phyloP scores from a whole-genome alignment of 2,797 vertebrate genomes.

The Scarus forsteni region DNA sequence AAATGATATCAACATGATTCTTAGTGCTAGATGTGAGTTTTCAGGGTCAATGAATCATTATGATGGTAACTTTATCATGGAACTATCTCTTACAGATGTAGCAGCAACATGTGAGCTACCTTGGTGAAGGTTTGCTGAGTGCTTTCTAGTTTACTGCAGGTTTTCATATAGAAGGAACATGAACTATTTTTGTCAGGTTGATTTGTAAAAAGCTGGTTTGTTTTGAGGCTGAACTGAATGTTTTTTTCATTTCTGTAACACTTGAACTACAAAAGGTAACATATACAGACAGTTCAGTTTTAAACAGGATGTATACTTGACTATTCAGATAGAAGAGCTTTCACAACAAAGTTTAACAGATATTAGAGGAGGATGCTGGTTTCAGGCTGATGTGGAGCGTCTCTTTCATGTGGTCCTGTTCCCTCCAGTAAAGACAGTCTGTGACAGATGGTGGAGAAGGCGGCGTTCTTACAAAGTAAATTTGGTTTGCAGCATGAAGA shows the following conservation, averaged over 20 bases:
- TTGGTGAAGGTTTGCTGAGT: no score
- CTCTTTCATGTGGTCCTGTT: constrained; percentile 2
- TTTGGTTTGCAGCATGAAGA: not conserved
- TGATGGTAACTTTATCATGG: no score
- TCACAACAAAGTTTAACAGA: not conserved
- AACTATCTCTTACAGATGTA: no score
- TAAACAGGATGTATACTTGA: not conserved
- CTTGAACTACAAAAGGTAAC: not conserved
- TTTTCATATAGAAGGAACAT: no score
- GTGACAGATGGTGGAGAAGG: not conserved
- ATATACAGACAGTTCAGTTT: not conserved
- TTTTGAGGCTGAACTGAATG: no score
- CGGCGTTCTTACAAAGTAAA: not conserved
- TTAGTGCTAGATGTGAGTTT: no score
- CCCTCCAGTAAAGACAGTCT: not conserved
- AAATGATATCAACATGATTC: no score
- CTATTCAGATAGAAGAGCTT: not conserved
- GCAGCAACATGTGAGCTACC: no score
- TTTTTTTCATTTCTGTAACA: not conserved
- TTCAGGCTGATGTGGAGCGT: not conserved
- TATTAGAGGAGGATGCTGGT: not conserved
- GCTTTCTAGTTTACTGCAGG: no score
- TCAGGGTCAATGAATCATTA: no score
- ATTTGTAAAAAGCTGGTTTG: no score
- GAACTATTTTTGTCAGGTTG: no score